Evolutionary conservation across 2,888 invertebrate genomes (phyloP), one percentile per base, ranked within the genome.

Genomic region (Dryocosmus kuriphilus): DNA sequence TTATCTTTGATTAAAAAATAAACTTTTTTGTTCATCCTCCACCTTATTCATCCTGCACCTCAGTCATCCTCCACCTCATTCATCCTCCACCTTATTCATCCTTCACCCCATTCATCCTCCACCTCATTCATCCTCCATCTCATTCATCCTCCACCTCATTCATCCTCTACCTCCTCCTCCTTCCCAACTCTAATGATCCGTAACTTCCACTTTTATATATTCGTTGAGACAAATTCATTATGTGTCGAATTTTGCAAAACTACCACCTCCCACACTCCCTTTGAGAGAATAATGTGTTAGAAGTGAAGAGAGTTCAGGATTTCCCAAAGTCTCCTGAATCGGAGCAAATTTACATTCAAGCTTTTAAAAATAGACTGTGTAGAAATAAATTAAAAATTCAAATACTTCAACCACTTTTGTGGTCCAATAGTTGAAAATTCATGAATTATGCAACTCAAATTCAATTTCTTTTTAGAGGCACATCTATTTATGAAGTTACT

Each of bases 131-230:
- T 1, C 35, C 57, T 65, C 57, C 11, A 24, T 41, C 51, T n/a
- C 7, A n/a, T 24, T 24, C 41, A 57, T 32, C 30, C 38, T 75
- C 62, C 60, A n/a, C n/a, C n/a, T n/a, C n/a, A n/a, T n/a, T 38
- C 35, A 11, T 1, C 35, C 57, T 65, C 57, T 9, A 24, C 30
- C 51, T n/a, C 7, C 27, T 24, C 32, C 41, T 63, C 51, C 30
- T 51, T 75, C 62, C 60, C 32, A 67, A 41, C 65, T 65, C 65
- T 46, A 67, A 46, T 67, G 84, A 80, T 80, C 74, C 77, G 80
- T 77, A 78, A 79, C 79, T 80, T 77, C 80, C 82, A 80, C 79
- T 80, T 82, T 82, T 79, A 76, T 77, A 77, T 82, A 82, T 82
- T 81, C 79, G 81, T 79, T 77, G 75, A 57, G 30, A 67, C 67